Percentiles rank a stretch among this genome's conserved stretches.
Evolutionary conservation across 2,888 invertebrate genomes (phyloP).

Genomic region (Acanthosepion lycidas): DNA sequence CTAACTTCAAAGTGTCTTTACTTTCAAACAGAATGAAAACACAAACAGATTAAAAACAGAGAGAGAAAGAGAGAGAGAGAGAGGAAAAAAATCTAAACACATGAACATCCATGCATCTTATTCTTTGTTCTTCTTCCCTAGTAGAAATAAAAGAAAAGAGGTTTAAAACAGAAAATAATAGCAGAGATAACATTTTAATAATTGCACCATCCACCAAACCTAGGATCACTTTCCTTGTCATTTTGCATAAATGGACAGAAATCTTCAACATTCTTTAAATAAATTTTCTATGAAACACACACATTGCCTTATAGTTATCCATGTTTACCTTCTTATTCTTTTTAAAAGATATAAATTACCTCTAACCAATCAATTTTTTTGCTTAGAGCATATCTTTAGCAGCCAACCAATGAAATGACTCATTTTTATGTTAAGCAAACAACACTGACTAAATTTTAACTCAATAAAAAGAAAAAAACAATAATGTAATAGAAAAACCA

Average conservation of each 20-base stretch:
- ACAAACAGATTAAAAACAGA: background rate
- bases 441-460: background rate
- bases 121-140: background rate
- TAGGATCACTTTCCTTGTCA: background rate
- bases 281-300: background rate
- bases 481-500: background rate
- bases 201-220: background rate
- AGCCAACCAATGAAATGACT: background rate
- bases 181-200: conserved; percentile 22
- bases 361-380: background rate
- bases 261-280: background rate
- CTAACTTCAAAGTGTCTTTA: background rate
- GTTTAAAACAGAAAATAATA: conserved; percentile 3
- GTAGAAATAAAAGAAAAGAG: background rate
- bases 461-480: background rate
- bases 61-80: background rate
- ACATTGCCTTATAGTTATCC: background rate
- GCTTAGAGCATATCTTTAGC: conserved; percentile 4
- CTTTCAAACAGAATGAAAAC: background rate
- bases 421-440: background rate
- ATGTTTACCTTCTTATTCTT: background rate
- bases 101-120: background rate
- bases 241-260: background rate
- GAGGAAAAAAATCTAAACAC: background rate
- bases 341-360: background rate